Evolutionary conservation across 53 echinoderm and acorn worm species (phyloP).

Genomic region (Arbacia lixula): DNA sequence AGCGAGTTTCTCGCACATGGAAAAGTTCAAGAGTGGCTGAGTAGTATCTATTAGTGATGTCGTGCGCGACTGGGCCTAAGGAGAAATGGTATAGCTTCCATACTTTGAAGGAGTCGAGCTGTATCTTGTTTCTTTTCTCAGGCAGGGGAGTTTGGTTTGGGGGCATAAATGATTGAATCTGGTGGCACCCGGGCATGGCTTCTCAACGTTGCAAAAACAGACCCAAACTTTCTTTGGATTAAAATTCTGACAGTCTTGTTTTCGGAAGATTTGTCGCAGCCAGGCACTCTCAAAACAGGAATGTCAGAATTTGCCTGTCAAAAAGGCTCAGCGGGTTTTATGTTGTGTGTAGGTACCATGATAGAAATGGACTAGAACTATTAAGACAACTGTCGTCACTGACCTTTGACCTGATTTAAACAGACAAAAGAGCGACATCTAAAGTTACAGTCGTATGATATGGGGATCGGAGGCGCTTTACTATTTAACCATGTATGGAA

Average conservation of each 20-base stretch:
- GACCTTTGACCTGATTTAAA: slow-evolving; percentile 30
- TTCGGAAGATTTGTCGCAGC: slow-evolving; percentile 39
- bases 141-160: slow-evolving; percentile 25
- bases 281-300: slow-evolving; percentile 32
- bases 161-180: slow-evolving; percentile 55
- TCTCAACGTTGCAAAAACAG: slow-evolving; percentile 37
- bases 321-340: slow-evolving; percentile 3
- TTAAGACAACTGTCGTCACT: slow-evolving; percentile 45
- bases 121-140: slow-evolving; percentile 43
- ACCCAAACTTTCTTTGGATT: slow-evolving; percentile 40
- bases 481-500: too few species aligned
- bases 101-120: too few species aligned
- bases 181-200: slow-evolving; percentile 18
- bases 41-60: too few species aligned
- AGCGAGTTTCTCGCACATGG: too few species aligned
- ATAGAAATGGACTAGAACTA: slow-evolving; percentile 44
- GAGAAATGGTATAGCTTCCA: too few species aligned
- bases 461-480: background rate
- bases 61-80: too few species aligned
- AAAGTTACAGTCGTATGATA: background rate
- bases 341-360: slow-evolving; percentile 9
- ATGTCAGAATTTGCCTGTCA: slow-evolving; percentile 26
- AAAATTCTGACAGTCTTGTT: slow-evolving; percentile 45
- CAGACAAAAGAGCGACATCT: slow-evolving; percentile 9
- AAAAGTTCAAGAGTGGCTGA: too few species aligned